Conservation (phyloP, 2,888 invertebrate species). For the Halocaridina rubra region DNA sequence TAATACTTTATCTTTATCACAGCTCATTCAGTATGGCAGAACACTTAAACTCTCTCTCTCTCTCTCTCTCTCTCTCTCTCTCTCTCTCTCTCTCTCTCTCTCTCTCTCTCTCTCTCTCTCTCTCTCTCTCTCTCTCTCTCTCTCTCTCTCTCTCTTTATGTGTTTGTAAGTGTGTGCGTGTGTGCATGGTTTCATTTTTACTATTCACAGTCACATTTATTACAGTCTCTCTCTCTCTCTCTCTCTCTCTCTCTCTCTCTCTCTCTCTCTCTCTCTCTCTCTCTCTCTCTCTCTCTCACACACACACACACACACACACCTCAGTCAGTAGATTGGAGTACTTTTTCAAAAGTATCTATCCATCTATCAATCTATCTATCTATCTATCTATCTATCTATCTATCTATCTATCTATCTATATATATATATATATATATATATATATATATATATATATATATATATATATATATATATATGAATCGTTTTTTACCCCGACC, state of each 20-base stretch:
- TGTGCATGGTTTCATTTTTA: background rate
- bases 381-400: background rate
- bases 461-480: background rate
- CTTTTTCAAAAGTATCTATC: background rate
- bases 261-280: background rate
- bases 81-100: background rate
- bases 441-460: background rate
- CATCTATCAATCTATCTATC: background rate
- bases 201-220: background rate
- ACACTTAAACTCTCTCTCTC: no score
- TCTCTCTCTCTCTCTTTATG: background rate
- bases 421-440: no score
- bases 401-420: no score
- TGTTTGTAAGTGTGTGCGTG: background rate
- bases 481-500: no score
- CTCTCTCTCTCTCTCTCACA: constrained; percentile 15
- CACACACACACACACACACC: constrained; percentile 3
- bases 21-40: no score
- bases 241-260: background rate
- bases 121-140: background rate
- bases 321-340: background rate
- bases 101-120: background rate
- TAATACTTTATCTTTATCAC: background rate
- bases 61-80: constrained; percentile 4
- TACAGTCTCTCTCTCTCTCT: no score